Conservation (phyloP, 2,888 invertebrate genomes). For the Cylloceria caligata region DNA sequence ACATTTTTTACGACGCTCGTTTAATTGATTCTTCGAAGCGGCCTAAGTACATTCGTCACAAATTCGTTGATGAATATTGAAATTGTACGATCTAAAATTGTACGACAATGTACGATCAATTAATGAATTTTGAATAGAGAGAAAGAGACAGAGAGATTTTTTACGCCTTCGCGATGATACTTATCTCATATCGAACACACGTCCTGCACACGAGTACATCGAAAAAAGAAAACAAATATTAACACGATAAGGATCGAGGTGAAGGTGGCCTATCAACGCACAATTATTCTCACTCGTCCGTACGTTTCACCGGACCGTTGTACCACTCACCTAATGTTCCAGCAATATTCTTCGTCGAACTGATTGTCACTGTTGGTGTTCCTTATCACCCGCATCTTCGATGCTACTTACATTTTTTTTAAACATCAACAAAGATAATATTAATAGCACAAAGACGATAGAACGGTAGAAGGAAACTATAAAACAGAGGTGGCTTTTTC, state of each 20-base stretch:
- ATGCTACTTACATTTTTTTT: slow-evolving; percentile 41
- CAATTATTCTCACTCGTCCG: slow-evolving; percentile 43
- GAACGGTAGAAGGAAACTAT: background rate
- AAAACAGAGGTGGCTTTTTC: slow-evolving; percentile 30
- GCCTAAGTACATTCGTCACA: slow-evolving; percentile 36
- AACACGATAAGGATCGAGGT: slow-evolving; percentile 35
- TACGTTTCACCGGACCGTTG: background rate
- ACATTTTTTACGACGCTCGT: background rate
- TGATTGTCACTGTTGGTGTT: slow-evolving; percentile 65
- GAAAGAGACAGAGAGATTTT: slow-evolving; percentile 34
- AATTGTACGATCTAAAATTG: slow-evolving; percentile 41
- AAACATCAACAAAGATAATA: too few relatives aligned
- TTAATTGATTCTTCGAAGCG: slow-evolving; percentile 19
- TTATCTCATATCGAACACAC: slow-evolving; percentile 61
- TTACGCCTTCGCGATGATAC: slow-evolving; percentile 60
- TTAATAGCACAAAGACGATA: slow-evolving; percentile 10
- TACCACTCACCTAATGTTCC: slow-evolving; percentile 39
- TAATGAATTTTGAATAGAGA: background rate
- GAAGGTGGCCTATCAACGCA: slow-evolving; percentile 43
- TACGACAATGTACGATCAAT: slow-evolving; percentile 32
- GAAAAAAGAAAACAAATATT: slow-evolving; percentile 41
- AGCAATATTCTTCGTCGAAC: slow-evolving; percentile 63
- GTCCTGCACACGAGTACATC: slow-evolving; percentile 60
- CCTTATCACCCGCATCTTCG: slow-evolving; percentile 55
- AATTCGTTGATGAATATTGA: slow-evolving; percentile 20